Evolutionary conservation across 2,888 invertebrate genomes (phyloP), one percentile per base, ranked within the genome.

Genomic region (Poecilus cupreus): DNA sequence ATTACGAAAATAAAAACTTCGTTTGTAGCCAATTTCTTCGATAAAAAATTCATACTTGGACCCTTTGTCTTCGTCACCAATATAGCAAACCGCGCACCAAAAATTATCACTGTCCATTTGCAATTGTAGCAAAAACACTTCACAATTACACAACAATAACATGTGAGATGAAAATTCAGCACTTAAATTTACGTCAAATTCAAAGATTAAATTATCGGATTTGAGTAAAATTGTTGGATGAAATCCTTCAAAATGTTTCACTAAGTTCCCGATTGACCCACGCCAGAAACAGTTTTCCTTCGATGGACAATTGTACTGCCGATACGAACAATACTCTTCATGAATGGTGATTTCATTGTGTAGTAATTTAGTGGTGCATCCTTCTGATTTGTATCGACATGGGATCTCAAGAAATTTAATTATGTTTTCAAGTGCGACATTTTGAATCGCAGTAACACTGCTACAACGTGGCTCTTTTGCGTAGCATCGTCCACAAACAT

Each of bases 171-270:
- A 46, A 6, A 86, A 85, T 43, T 85, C 70, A 39, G 85, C 83
- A 3, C 82, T 82, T 6, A 85, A 85, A 22, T 82, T 82, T 11
- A 87, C 83, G 11, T 86, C 84, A 13, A 86, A 83, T 80, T 86
- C 85, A 54, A 88, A 83, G 43, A 80, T 85, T 80, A 87, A 86
- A 18, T 83, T 84, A 46, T 86, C 84, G 46, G 85, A 85, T 76
- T 85, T 85, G n/a, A 87, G 84, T 3, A 87, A 84, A 75, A 86
- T 85, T 32, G 86, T 85, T 2, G 85, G 84, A 83, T 88, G 88
- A 13, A 80, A 80, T 43, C 85, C 84, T 75, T 84, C 84, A 60
- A 87, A 86, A 83, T 88, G 88, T 24, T 83, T 83, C 10, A 85
- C 83, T 80, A 87, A 85, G 77, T 86, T 85, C 0, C 79, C 83